Conservation (phyloP, 2,888 invertebrate genomes). For the Cybosia mesomella region DNA sequence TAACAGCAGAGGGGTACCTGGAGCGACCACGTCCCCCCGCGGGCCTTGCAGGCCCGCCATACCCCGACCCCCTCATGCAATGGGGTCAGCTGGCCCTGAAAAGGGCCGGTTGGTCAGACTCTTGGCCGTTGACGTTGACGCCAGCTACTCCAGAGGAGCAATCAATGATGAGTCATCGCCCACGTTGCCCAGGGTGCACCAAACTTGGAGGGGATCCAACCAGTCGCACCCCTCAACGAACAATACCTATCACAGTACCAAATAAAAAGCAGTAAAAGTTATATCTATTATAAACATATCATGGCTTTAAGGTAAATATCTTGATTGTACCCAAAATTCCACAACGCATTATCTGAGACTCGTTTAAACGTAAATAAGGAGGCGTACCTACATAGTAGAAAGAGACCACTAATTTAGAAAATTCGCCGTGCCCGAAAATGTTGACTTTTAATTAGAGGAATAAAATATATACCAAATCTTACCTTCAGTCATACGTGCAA, state of each 20-base stretch:
- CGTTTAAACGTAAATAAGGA: constrained; percentile 35
- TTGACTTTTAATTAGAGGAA: constrained; percentile 48
- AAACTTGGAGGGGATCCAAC: no score
- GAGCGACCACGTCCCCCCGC: no score
- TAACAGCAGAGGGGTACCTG: no score
- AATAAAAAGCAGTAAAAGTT: background rate
- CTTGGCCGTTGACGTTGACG: no score
- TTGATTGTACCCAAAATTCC: constrained; percentile 12
- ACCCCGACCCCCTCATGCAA: no score
- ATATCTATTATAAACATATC: constrained; percentile 4
- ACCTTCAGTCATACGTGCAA: background rate
- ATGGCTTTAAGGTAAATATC: constrained; percentile 7
- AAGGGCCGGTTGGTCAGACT: no score
- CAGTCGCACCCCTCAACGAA: no score
- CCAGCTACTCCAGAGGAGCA: no score
- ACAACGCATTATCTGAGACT: constrained; percentile 20
- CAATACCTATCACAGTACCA: background rate
- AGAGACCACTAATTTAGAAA: constrained; percentile 40
- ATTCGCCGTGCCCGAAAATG: constrained; percentile 39
- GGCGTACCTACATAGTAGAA: constrained; percentile 36
- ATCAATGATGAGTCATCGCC: no score
- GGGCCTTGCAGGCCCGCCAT: no score
- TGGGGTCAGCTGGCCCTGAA: no score
- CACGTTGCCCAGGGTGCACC: no score
- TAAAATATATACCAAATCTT: background rate